These are phyloP conservation scores for Acanthochromis polyacanthus DNA, from an alignment of 2,113 vertebrate genomes.

Conservation along the genomic window DNA sequence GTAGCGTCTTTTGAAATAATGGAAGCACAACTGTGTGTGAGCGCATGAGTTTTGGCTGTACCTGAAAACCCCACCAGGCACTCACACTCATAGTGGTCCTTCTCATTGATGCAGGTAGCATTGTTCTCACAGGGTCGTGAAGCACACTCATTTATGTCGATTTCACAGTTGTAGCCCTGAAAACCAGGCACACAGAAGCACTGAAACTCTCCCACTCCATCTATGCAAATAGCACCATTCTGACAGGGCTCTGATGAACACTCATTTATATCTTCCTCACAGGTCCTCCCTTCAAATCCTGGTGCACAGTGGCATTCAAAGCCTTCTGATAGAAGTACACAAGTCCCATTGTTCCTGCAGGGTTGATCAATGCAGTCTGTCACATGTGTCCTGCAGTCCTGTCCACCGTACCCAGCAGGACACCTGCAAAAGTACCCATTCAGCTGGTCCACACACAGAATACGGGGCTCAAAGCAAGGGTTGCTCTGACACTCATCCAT, in stretches of 20 bases:
- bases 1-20: too few species aligned
- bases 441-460: constrained; percentile 79
- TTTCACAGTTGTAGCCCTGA: constrained; percentile 93
- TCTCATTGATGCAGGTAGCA: constrained; percentile 91
- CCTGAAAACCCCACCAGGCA: constrained; percentile 91
- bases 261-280: constrained; percentile 85
- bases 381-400: constrained; percentile 74
- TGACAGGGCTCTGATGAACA: constrained; percentile 89
- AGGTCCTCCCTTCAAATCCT: constrained; percentile 84
- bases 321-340: constrained; percentile 68
- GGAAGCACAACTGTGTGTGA: too few species aligned
- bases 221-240: constrained; percentile 93
- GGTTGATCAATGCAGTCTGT: constrained; percentile 84
- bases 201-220: constrained; percentile 83
- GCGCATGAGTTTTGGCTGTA: constrained; percentile 64
- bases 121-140: constrained; percentile 93
- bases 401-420: constrained; percentile 76
- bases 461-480: constrained; percentile 79
- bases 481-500: constrained; percentile 81
- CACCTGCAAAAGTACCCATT: constrained; percentile 85
- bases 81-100: constrained; percentile 89
- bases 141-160: constrained; percentile 97
- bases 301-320: constrained; percentile 78
- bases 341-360: constrained; percentile 88
- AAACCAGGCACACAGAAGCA: constrained; percentile 98